Base-by-base conservation (phyloP, 2,888 invertebrate species). In the Salpingus planirostris region DNA sequence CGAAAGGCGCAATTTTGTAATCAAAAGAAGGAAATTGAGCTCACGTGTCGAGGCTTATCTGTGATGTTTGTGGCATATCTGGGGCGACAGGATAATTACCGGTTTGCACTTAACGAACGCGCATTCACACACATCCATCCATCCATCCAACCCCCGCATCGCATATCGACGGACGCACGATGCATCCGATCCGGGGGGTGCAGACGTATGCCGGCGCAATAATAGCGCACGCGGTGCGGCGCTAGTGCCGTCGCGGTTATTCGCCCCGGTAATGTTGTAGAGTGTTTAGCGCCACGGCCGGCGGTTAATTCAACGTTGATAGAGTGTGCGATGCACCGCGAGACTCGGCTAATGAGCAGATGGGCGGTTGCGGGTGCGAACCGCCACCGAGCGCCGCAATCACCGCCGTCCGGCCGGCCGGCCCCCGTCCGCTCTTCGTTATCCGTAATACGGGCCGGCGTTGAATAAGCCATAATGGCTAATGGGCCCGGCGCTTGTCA, bases 221-320 rank as follows among this genome's bases (percentile, higher is more conserved):
- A n/a, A n/a, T n/a, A n/a, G n/a, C 8, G 18, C 18, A 18, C 8
- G 18, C 18, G 8, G 18, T 18, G 18, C 18, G n/a, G n/a, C n/a
- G n/a, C n/a, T n/a, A n/a, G n/a, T 18, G 8, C 18, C 8, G 18
- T 5, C 18, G 18, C 18, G 18, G 18, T 18, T 18, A 18, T 33
- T 24, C 37, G 32, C 32, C 33, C 31, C 31, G 28, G 43, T 43
- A 42, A 43, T 39, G 42, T 27, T 38, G 44, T 33, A 37, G n/a
- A n/a, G 36, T 46, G 48, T 45, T 45, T 44, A 46, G 45, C 30
- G 46, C 34, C 38, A 41, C 43, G 42, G 46, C 40, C 27, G 43
- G 43, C 42, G 49, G 53, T 52, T 54, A 52, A 55, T 55, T 55
- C 50, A 50, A 51, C 49, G 54, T 54, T 52, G 54, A 55, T 54